phyloP scores from a whole-genome alignment of 2,888 invertebrate species.

The Osedax frankpressi region DNA sequence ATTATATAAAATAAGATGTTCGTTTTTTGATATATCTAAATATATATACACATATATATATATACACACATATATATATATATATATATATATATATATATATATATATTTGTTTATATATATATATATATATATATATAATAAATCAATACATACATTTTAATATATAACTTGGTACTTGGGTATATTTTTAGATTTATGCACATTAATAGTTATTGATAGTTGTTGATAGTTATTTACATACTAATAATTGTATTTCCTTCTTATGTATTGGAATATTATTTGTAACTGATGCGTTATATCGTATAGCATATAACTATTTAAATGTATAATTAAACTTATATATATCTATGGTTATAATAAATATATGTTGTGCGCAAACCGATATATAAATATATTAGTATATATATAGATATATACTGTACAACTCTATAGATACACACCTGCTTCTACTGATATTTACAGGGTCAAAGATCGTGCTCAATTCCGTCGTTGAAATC shows the following conservation, averaged over 20 bases:
- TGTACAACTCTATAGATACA: background rate
- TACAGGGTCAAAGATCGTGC: background rate
- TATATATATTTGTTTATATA: background rate
- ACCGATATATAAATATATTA: too few species aligned
- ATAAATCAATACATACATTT: background rate
- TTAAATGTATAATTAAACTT: background rate
- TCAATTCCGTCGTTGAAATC: conserved; percentile 18
- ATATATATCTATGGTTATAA: background rate
- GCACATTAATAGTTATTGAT: too few species aligned
- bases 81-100: background rate
- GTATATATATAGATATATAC: too few species aligned
- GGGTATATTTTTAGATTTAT: too few species aligned
- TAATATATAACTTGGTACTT: too few species aligned
- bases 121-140: background rate
- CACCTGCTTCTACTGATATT: background rate
- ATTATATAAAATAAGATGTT: too few species aligned
- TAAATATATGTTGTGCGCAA: too few species aligned
- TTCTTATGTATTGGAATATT: background rate
- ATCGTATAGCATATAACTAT: background rate
- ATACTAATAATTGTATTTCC: too few species aligned
- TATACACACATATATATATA: too few species aligned
- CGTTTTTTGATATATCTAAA: too few species aligned
- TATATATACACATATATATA: too few species aligned
- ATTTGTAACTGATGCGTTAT: background rate
- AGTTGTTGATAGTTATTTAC: too few species aligned